These are phyloP conservation scores for Athetis lepigone DNA, from an alignment of 2,888 invertebrate species.

Conservation along the genomic window DNA sequence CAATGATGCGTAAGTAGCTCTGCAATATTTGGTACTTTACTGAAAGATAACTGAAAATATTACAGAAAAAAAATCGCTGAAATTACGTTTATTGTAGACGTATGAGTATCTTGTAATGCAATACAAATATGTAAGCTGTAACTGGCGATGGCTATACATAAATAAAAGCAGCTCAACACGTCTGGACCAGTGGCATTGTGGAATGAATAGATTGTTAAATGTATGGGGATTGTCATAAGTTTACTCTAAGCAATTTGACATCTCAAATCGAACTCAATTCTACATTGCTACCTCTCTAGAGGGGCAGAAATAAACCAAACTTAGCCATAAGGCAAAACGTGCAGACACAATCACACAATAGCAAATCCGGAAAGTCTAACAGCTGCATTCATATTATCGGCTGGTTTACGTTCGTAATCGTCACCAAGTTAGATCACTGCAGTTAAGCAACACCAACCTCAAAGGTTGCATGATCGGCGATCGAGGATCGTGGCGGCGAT, in stretches of 20 bases:
- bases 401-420: constrained; percentile 26
- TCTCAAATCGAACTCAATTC: too few relatives aligned
- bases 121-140: neutral
- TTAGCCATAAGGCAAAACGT: neutral
- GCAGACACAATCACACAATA: constrained; percentile 18
- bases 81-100: neutral
- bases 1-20: neutral
- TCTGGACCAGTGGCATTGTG: too few relatives aligned
- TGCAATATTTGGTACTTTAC: constrained; percentile 6
- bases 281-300: too few relatives aligned
- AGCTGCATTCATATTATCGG: constrained; percentile 36
- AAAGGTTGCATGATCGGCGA: constrained; percentile 57
- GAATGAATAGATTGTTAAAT: too few relatives aligned
- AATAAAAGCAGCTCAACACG: neutral
- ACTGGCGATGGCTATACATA: neutral
- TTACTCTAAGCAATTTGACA: too few relatives aligned
- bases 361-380: constrained; percentile 1
- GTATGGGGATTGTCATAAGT: too few relatives aligned
- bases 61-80: neutral
- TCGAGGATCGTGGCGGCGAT: constrained; percentile 57
- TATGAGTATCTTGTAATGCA: neutral
- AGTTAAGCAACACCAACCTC: constrained; percentile 50
- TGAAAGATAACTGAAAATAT: neutral
- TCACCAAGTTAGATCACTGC: constrained; percentile 54
- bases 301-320: too few relatives aligned